phyloP scores from a whole-genome alignment of 2,113 vertebrate species.

The Fregata magnificens region DNA sequence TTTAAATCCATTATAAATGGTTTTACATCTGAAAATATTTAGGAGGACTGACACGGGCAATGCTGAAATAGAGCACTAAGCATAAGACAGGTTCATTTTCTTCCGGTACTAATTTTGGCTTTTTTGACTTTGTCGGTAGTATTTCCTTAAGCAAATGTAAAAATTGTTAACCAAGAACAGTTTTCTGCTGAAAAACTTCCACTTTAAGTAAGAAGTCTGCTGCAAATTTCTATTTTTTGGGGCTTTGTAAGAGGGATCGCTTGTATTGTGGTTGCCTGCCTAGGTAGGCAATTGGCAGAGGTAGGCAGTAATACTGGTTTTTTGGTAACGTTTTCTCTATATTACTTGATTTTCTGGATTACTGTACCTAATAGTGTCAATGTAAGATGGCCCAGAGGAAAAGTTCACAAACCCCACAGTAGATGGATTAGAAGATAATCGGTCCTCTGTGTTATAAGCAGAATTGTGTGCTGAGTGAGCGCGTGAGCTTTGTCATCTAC shows the following conservation, averaged over 20 bases:
- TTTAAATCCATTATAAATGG: not conserved
- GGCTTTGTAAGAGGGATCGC: not conserved
- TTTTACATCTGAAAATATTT: not conserved
- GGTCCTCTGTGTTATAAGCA: fast-evolving
- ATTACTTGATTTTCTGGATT: not conserved
- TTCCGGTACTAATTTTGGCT: not conserved
- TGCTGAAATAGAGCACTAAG: not conserved
- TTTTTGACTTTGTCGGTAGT: not conserved
- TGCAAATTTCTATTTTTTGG: not conserved
- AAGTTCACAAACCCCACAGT: fast-evolving
- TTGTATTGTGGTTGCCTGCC: not conserved
- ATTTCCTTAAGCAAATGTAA: not conserved
- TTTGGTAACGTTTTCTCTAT: not conserved
- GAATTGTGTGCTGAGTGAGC: too few relatives aligned
- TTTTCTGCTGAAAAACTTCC: not conserved
- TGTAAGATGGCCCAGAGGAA: not conserved
- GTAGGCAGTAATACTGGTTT: fast-evolving
- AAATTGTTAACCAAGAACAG: not conserved
- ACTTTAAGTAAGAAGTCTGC: not conserved
- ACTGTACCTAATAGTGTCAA: fast-evolving
- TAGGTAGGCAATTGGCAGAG: not conserved
- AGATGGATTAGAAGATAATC: not conserved
- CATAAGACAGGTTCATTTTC: not conserved
- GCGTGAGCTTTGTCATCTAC: fast-evolving
- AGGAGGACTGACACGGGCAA: not conserved